Evolutionary conservation across 2,113 vertebrate species (phyloP).

Genomic region (Stictonetta naevosa): DNA sequence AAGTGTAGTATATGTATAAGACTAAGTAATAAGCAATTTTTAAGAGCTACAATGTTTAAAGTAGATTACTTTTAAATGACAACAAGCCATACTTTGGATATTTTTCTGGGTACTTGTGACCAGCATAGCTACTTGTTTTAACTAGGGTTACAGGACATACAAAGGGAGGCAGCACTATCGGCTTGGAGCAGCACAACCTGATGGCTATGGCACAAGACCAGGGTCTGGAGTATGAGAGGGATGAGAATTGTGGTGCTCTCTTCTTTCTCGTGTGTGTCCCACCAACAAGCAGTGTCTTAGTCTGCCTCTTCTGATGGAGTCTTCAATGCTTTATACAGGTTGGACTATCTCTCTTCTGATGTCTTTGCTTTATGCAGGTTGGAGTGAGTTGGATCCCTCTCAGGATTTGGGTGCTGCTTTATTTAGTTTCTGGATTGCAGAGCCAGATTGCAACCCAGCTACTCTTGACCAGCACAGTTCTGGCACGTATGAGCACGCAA

Average conservation of each 20-base stretch:
- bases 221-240: not conserved
- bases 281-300: not conserved
- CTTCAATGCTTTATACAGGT: not conserved
- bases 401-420: not conserved
- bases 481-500: not conserved
- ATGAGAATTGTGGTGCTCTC: not conserved
- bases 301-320: not conserved
- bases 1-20: no score
- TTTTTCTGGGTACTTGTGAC: not conserved
- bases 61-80: not conserved
- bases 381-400: not conserved
- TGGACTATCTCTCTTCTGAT: no score
- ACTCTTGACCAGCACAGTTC: not conserved
- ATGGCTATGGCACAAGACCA: rapidly evolving
- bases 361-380: not conserved
- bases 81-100: not conserved
- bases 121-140: not conserved
- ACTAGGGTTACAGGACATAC: not conserved
- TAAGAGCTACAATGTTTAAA: no score
- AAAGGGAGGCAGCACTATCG: not conserved
- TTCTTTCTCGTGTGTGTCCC: not conserved
- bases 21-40: no score
- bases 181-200: not conserved
- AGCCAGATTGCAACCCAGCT: not conserved
- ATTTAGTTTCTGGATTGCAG: not conserved